These are phyloP conservation scores for Uropsilus gracilis DNA, from an alignment of 2,113 vertebrate genomes.

Conservation along the genomic window DNA sequence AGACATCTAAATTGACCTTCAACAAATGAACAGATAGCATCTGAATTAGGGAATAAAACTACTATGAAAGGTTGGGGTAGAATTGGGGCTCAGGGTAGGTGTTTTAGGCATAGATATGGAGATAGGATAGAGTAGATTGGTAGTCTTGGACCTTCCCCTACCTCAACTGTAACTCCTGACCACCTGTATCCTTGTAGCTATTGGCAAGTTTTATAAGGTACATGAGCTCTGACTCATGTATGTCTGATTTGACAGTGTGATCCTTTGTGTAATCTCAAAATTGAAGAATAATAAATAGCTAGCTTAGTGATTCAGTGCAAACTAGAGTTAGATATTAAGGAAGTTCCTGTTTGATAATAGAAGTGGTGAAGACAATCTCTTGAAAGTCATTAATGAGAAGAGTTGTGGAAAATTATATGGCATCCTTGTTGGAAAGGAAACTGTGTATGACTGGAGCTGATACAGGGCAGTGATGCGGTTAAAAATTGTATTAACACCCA, in stretches of 20 bases:
- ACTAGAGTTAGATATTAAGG: not conserved
- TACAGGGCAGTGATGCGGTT: too few species aligned
- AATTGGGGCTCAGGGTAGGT: fast-evolving
- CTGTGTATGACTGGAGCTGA: not conserved
- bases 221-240: not conserved
- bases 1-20: not conserved
- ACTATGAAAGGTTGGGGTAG: not conserved
- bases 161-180: not conserved
- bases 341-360: not conserved
- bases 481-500: too few species aligned
- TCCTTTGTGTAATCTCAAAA: not conserved
- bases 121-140: not conserved
- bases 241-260: not conserved
- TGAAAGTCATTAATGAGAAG: not conserved
- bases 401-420: not conserved
- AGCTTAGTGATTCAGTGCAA: not conserved
- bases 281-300: not conserved
- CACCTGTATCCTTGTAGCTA: not conserved
- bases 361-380: not conserved
- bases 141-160: too few species aligned
- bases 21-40: not conserved
- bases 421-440: not conserved
- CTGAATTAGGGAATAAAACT: not conserved
- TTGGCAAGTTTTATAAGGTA: not conserved
- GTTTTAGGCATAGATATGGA: not conserved